These are phyloP conservation scores for Xiphophorus hellerii DNA, from an alignment of 2,113 vertebrate genomes.

Conservation along the genomic window DNA sequence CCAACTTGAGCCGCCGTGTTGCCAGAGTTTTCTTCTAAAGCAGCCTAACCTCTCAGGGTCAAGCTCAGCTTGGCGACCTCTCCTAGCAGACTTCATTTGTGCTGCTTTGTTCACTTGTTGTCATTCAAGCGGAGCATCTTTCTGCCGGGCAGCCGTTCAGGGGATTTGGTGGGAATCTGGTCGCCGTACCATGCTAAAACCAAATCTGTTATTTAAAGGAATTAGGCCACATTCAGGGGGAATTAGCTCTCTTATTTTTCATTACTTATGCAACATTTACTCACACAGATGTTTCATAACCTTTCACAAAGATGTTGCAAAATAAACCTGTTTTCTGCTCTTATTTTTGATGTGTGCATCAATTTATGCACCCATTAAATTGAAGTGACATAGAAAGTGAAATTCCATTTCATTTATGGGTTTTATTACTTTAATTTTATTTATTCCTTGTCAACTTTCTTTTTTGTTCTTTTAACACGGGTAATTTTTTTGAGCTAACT, in stretches of 20 bases:
- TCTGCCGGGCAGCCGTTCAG: slow-evolving; percentile 18
- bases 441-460: too few relatives aligned
- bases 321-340: neutral
- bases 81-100: slow-evolving; percentile 7
- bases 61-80: slow-evolving; percentile 22
- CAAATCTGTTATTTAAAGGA: slow-evolving; percentile 43
- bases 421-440: neutral
- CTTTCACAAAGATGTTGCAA: slow-evolving; percentile 2
- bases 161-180: slow-evolving; percentile 42
- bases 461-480: neutral
- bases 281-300: slow-evolving; percentile 20
- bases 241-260: slow-evolving; percentile 28
- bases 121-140: slow-evolving; percentile 11
- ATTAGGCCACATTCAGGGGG: slow-evolving; percentile 35
- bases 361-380: neutral
- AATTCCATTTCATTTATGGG: neutral
- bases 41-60: slow-evolving; percentile 25
- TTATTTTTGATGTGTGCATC: neutral
- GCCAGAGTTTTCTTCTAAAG: slow-evolving; percentile 7
- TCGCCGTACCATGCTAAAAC: slow-evolving; percentile 6
- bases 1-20: neutral
- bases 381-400: neutral
- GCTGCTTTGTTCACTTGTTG: slow-evolving; percentile 25
- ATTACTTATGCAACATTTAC: slow-evolving; percentile 37
- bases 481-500: neutral